Evolutionary conservation across 1,140 invertebrate genomes (phyloP).

Genomic region (Arion vulgaris): DNA sequence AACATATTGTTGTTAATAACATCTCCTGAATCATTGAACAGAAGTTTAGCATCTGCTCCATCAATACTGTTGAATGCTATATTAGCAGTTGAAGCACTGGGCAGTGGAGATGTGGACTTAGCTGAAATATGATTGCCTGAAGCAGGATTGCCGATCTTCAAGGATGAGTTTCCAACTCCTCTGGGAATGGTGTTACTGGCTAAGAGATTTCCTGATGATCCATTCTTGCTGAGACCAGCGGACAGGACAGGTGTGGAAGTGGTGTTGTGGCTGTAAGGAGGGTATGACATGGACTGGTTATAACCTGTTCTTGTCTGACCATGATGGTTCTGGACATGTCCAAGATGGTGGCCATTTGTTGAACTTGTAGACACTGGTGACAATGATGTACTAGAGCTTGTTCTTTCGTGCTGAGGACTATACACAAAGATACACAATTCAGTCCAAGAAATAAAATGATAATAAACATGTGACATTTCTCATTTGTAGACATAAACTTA

Average conservation of each 20-base stretch:
- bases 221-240: background rate
- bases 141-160: conserved; percentile 1
- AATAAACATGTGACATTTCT: background rate
- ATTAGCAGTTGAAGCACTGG: background rate
- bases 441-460: background rate
- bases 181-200: conserved; percentile 30
- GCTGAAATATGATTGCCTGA: conserved; percentile 23
- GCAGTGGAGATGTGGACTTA: background rate
- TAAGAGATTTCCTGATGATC: background rate
- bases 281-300: conserved; percentile 15
- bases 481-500: too few relatives aligned
- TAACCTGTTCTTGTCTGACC: background rate
- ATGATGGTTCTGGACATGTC: background rate
- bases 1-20: conserved; percentile 3
- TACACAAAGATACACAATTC: too few relatives aligned
- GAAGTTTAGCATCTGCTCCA: background rate
- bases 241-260: conserved; percentile 4
- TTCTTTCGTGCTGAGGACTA: conserved; percentile 19
- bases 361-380: background rate
- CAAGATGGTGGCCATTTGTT: background rate
- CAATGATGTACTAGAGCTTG: conserved; percentile 16
- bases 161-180: background rate
- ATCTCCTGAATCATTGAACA: conserved; percentile 11
- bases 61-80: background rate
- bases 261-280: background rate